phyloP scores from a whole-genome alignment of 1,140 invertebrate species.

The Propsilocerus akamusi region DNA sequence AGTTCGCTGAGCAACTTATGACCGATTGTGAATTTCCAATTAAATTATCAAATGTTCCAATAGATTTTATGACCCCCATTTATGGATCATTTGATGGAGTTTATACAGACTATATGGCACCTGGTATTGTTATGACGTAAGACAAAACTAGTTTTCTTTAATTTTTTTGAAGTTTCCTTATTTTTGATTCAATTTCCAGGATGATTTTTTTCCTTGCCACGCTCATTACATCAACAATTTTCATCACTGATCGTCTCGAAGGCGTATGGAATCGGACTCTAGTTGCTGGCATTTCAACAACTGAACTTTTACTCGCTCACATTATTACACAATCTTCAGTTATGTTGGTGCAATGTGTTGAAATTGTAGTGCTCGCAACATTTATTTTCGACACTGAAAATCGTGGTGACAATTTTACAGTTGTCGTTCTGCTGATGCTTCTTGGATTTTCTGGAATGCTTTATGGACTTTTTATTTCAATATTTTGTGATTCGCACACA shows the following conservation, averaged over 20 bases:
- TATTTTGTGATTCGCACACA: constrained; percentile 53
- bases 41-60: constrained; percentile 33
- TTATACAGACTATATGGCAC: constrained; percentile 55
- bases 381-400: constrained; percentile 36
- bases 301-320: constrained; percentile 54
- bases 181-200: constrained; percentile 24
- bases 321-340: constrained; percentile 52
- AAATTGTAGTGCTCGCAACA: constrained; percentile 39
- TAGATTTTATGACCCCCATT: constrained; percentile 47
- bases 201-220: constrained; percentile 64
- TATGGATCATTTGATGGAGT: constrained; percentile 44
- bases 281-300: constrained; percentile 46
- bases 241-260: constrained; percentile 63
- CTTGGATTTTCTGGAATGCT: constrained; percentile 48
- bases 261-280: constrained; percentile 58
- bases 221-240: constrained; percentile 53
- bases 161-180: not conserved
- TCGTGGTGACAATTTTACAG: constrained; percentile 33
- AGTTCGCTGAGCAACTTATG: constrained; percentile 33
- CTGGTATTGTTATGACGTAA: constrained; percentile 55
- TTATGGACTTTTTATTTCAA: constrained; percentile 55
- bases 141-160: constrained; percentile 10
- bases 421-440: constrained; percentile 33
- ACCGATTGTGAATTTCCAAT: constrained; percentile 34
- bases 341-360: constrained; percentile 43